Evolutionary conservation across 37 sponge, comb jelly and placozoan species (phyloP), one percentile per base, ranked within the genome.

Genomic region (Beroe forskalii): DNA sequence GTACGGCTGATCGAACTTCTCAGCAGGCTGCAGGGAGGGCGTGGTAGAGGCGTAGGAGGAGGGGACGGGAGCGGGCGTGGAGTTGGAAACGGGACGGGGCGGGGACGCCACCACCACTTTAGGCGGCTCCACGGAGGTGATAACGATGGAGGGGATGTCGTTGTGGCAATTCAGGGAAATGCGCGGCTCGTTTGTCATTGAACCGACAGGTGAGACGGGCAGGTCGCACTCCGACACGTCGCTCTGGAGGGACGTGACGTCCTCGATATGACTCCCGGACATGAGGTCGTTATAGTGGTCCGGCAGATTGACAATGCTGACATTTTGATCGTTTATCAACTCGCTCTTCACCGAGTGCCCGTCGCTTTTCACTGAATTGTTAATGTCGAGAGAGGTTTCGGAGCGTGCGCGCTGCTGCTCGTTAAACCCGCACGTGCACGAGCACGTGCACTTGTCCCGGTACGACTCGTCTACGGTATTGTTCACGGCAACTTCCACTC

Each of bases 71-170:
- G 19, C 1, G 28, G 38, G 72, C 19, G 35, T 69, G 19, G 72
- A 9, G 38, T 36, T 69, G 17, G 35, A 4, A 14, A 32, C 32
- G n/a, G 9, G 9, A 63, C 23, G 20, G 66, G 20, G 20, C 27
- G 17, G 27, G 72, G 36, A 2, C 1, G 28, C 8, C 86, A 38
- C 40, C 2, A n/a, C 55, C 28, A 12, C 27, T 4, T 17, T 14
- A 8, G 38, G 19, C 6, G 44, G 86, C 1, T 41, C 86, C 25
- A 44, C 86, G 1, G 55, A 37, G 23, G 86, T 80, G 44, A 80
- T 80, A 19, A 80, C 86, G 17, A 80, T 80, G 55, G 86, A 80
- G 55, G 86, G 86, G 8, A 80, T 41, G 0, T 80, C 35, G 23
- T 22, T 22, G 39, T 14, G 72, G 38, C 12, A 32, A 14, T 2